Evolutionary conservation across 2,113 vertebrate species (phyloP).

Genomic region (Laterallus jamaicensis): DNA sequence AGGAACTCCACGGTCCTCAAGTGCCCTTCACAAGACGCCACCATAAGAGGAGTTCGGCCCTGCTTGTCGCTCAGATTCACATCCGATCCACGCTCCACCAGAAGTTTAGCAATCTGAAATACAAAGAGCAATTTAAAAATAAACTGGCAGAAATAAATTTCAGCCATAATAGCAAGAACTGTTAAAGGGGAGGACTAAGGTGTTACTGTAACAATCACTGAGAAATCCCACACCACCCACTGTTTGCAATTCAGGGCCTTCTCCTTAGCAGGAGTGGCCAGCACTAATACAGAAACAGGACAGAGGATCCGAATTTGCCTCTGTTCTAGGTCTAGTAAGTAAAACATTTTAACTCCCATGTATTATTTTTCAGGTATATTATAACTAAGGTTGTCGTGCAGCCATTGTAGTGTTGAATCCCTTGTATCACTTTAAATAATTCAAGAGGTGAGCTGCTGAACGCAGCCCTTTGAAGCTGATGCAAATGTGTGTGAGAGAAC

Average conservation of each 20-base stretch:
- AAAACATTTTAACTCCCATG: background rate
- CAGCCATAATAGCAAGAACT: background rate
- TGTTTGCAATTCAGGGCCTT: background rate
- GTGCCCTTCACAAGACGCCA: constrained; percentile 95
- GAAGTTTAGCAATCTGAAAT: constrained; percentile 87
- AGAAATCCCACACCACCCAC: background rate
- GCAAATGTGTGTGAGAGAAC: accelerated
- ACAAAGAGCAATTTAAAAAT: background rate
- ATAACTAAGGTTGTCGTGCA: background rate
- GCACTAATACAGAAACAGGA: background rate
- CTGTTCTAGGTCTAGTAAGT: background rate
- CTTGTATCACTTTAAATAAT: background rate
- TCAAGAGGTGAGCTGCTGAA: background rate
- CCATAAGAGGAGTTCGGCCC: constrained; percentile 95
- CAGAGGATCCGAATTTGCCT: background rate
- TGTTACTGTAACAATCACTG: background rate
- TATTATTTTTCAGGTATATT: background rate
- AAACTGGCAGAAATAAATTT: background rate
- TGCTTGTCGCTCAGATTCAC: constrained; percentile 94
- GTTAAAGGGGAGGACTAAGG: background rate
- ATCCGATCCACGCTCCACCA: constrained; percentile 87
- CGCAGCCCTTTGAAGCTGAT: background rate
- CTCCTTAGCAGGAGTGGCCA: background rate
- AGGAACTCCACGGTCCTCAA: constrained; percentile 92
- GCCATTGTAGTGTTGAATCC: accelerated